phyloP scores from a whole-genome alignment of 2,797 vertebrate species.

The Myripristis murdjan region DNA sequence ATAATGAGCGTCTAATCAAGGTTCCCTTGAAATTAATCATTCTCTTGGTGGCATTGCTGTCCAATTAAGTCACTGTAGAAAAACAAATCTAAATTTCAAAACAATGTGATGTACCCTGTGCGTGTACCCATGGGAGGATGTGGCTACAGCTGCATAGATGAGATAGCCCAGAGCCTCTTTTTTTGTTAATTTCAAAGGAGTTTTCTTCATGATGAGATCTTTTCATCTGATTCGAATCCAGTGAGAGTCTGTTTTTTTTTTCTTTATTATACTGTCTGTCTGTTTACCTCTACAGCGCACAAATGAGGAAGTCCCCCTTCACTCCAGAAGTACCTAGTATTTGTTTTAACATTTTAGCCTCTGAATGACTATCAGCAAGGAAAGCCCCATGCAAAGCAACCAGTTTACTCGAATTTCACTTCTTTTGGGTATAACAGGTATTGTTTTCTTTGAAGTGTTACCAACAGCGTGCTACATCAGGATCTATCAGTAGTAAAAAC shows the following conservation, averaged over 20 bases:
- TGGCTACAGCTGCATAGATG: constrained; percentile 34
- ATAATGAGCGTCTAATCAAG: background rate
- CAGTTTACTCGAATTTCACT: background rate
- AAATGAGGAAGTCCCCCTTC: constrained; percentile 38
- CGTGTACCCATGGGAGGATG: constrained; percentile 52
- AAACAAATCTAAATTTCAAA: constrained; percentile 15
- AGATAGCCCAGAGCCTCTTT: background rate
- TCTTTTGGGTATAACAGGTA: background rate
- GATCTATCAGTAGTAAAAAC: too few species aligned
- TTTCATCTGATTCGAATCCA: background rate
- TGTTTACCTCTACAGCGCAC: background rate
- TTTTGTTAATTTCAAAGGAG: background rate
- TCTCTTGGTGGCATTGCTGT: background rate
- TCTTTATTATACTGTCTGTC: background rate
- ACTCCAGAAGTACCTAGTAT: background rate
- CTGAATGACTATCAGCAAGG: constrained; percentile 14
- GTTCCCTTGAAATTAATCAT: constrained; percentile 1
- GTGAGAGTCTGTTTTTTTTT: too few species aligned
- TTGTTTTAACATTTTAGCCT: constrained; percentile 26
- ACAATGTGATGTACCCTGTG: constrained; percentile 6
- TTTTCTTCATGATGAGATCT: background rate
- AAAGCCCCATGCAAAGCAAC: background rate
- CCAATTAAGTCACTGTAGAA: background rate
- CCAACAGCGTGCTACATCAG: too few species aligned
- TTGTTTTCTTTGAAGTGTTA: too few species aligned